phyloP scores from a whole-genome alignment of 2,888 invertebrate genomes.

The Spialia ferax region DNA sequence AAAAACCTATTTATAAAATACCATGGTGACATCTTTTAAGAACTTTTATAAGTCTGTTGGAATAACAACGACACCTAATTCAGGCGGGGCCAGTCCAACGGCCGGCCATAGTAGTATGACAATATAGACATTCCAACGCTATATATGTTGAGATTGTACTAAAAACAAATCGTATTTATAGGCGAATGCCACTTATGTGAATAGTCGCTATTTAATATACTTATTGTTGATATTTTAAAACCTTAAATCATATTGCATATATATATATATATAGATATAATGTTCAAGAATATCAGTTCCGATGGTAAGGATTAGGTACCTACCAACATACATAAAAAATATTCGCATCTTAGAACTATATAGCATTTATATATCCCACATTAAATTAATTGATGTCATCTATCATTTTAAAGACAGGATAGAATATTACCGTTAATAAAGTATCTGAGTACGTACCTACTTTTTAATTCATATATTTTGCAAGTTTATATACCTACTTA shows the following conservation, averaged over 20 bases:
- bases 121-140: constrained; percentile 78
- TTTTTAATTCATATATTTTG: no score
- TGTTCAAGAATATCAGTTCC: neutral
- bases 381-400: no score
- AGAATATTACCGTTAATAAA: no score
- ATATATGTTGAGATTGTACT: constrained; percentile 48
- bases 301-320: neutral
- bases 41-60: constrained; percentile 58
- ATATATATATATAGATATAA: no score
- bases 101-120: constrained; percentile 78
- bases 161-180: constrained; percentile 70
- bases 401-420: no score
- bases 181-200: constrained; percentile 63
- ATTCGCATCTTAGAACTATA: no score
- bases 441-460: no score
- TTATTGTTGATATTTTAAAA: constrained; percentile 33
- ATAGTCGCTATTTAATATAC: constrained; percentile 47
- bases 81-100: constrained; percentile 54
- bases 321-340: no score
- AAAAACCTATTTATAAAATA: no score
- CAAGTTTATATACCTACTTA: no score
- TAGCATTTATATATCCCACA: no score
- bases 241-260: neutral
- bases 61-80: constrained; percentile 56
- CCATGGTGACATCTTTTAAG: neutral